These are phyloP conservation scores for Enteromius afrohamiltoni DNA, from an alignment of 2,797 vertebrate species.

Conservation along the genomic window DNA sequence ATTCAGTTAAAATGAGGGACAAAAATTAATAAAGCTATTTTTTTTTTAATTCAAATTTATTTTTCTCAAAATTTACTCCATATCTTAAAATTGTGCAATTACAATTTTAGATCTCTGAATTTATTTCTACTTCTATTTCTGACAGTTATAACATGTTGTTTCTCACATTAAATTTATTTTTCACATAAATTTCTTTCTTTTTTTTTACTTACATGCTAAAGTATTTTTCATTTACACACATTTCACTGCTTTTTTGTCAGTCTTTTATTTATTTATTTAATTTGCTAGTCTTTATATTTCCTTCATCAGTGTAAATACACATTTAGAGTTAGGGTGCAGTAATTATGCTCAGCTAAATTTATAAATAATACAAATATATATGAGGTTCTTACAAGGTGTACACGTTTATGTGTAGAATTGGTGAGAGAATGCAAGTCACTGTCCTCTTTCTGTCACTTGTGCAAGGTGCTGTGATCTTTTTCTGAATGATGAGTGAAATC, in stretches of 20 bases:
- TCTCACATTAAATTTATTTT: not conserved
- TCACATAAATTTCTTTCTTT: not conserved
- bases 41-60: not conserved
- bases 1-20: not conserved
- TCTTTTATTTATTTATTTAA: not conserved
- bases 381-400: not conserved
- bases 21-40: not conserved
- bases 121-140: not conserved
- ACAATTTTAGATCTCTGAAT: not conserved
- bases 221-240: not conserved
- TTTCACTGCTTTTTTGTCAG: too few relatives aligned
- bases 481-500: slow-evolving; percentile 35
- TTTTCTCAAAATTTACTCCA: not conserved
- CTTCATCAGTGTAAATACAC: not conserved
- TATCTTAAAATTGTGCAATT: not conserved
- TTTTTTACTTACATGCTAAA: not conserved
- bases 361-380: not conserved
- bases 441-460: slow-evolving; percentile 46
- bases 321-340: not conserved
- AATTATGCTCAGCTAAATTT: not conserved
- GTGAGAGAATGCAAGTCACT: slow-evolving; percentile 7
- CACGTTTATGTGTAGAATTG: slow-evolving; percentile 12
- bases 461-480: slow-evolving; percentile 5
- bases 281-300: not conserved
- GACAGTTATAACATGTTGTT: not conserved